Evolutionary conservation across 2,797 vertebrate genomes (phyloP).

Genomic region (Crenichthys baileyi): DNA sequence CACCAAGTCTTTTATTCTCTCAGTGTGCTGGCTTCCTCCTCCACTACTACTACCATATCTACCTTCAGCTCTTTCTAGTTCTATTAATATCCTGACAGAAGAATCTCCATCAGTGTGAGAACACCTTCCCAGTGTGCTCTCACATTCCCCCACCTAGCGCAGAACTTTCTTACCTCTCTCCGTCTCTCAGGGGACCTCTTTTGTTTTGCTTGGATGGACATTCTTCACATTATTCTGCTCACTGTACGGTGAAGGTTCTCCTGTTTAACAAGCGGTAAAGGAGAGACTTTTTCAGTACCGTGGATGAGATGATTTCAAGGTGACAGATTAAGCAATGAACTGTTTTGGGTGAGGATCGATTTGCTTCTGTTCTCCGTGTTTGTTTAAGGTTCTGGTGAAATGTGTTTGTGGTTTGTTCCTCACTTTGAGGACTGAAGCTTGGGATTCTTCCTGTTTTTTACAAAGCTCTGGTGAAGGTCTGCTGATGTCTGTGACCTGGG

Average conservation of each 20-base stretch:
- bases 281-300: not conserved
- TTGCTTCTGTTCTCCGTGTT: not conserved
- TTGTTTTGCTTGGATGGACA: slow-evolving; percentile 61
- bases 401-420: not conserved
- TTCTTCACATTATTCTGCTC: slow-evolving; percentile 71
- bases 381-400: not conserved
- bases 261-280: slow-evolving; percentile 57
- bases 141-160: slow-evolving; percentile 27
- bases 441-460: too few relatives aligned
- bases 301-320: slow-evolving; percentile 41
- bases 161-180: slow-evolving; percentile 39
- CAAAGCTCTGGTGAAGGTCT: too few relatives aligned
- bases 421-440: too few relatives aligned
- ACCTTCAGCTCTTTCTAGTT: slow-evolving; percentile 17
- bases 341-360: slow-evolving; percentile 87
- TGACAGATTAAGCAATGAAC: slow-evolving; percentile 80
- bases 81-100: slow-evolving; percentile 46
- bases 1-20: slow-evolving; percentile 32
- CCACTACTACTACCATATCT: slow-evolving; percentile 36
- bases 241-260: slow-evolving; percentile 66
- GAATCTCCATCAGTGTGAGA: slow-evolving; percentile 30
- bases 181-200: slow-evolving; percentile 29
- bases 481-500: too few relatives aligned
- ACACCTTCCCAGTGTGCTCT: too few relatives aligned
- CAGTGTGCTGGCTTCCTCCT: slow-evolving; percentile 39